Base-by-base conservation (phyloP, 2,888 invertebrate species). In the Syritta pipiens region DNA sequence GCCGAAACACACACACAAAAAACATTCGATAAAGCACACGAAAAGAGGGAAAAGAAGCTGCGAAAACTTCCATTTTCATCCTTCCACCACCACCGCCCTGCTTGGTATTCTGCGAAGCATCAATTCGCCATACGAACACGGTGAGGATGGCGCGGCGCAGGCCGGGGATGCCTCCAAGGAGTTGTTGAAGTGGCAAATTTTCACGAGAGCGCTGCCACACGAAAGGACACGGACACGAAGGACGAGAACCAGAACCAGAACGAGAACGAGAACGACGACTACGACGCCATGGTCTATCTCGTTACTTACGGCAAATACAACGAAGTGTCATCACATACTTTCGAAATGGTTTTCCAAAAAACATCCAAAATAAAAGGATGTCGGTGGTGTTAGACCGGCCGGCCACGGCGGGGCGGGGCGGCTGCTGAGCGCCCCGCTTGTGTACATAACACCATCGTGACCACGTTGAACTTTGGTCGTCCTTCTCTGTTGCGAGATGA, bases 121-220 rank as follows among this genome's bases (percentile, higher is more conserved):
- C 74, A 79, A 79, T 68, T 68, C 74, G 68, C 60, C 79, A 74
- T 67, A 59, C 62, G n/a, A n/a, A 55, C 55, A 74, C 10, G 57
- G 67, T 10, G 62, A 49, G 62, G 46, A 74, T 62, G 65, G 60
- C 48, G 62, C 19, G n/a, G 10, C 42, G 32, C n/a, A 28, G 60
- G 26, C 17, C 35, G 60, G 40, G 26, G 44, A 44, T 84, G 84
- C 85, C 86, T 83, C 86, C 84, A 85, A 87, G 86, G 85, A 86
- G 86, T 87, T 86, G 86, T 86, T 86, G 87, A 86, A 87, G 87
- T 87, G 87, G 86, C 87, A 86, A 87, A 86, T 87, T 86, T 85
- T 83, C 82, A 83, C 83, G 82, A 84, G 81, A 81, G 82, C 79
- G 81, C 82, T 81, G 76, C 82, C 82, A 82, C 75, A 79, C n/a